A percentile compares a stretch with the other conserved stretches of the same genome.
phyloP scores from a whole-genome alignment of 2,113 vertebrate genomes.

The Urocynchramus pylzowi region DNA sequence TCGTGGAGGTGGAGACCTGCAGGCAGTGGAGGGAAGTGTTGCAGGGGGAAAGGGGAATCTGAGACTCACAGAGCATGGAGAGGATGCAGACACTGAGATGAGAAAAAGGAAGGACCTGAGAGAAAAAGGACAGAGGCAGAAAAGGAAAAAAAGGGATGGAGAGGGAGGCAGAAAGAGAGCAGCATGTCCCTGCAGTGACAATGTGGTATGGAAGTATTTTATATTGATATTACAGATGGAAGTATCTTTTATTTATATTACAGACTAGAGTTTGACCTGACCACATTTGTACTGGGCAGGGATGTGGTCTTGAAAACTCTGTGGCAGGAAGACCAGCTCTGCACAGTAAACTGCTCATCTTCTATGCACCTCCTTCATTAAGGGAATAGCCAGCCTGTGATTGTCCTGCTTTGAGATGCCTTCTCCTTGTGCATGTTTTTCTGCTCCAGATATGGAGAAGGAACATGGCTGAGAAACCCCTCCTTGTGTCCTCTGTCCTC shows the following conservation, averaged over 20 bases:
- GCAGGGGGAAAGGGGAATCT: rapidly evolving
- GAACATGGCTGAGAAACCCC: background rate
- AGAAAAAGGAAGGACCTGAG: background rate
- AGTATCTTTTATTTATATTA: background rate
- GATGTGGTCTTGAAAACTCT: background rate
- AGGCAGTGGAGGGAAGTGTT: background rate
- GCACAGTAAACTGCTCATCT: background rate
- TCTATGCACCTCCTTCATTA: background rate
- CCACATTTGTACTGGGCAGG: background rate
- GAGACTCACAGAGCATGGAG: background rate
- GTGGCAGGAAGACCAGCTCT: background rate
- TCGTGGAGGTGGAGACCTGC: background rate
- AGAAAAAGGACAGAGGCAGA: background rate
- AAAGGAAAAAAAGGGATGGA: background rate
- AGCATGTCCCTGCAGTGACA: background rate
- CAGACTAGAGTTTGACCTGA: background rate
- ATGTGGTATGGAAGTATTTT: background rate
- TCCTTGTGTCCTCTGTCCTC: background rate
- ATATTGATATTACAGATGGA: background rate
- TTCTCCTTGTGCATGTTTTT: background rate
- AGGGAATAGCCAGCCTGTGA: background rate
- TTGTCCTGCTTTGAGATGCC: background rate
- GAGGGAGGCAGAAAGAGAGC: background rate
- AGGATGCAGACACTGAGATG: background rate
- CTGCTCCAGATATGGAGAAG: rapidly evolving